Conservation (phyloP, 1,140 invertebrate species). For the Megalonaias nervosa region DNA sequence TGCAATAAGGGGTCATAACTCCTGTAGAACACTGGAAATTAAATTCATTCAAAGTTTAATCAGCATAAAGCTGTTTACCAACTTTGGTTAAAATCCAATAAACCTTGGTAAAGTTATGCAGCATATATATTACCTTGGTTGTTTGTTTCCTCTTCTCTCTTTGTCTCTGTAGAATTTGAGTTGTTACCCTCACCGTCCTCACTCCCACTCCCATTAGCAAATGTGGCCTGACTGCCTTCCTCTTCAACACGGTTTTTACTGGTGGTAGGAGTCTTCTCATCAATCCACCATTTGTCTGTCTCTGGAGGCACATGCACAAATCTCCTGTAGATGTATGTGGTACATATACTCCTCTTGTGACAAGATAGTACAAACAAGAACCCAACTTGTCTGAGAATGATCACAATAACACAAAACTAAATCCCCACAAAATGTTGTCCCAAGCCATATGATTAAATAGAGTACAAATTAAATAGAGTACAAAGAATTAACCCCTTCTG, state of each 20-base stretch:
- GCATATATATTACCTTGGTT: conserved; percentile 16
- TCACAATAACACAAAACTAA: background rate
- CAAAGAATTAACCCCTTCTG: background rate
- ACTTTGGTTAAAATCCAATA: too few species aligned
- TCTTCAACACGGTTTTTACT: conserved; percentile 44
- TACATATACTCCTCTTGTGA: too few species aligned
- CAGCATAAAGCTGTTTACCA: too few species aligned
- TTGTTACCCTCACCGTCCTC: conserved; percentile 21
- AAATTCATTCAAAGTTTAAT: too few species aligned
- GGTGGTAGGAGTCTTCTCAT: conserved; percentile 13
- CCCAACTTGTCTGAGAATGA: too few species aligned
- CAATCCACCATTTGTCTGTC: conserved; percentile 63
- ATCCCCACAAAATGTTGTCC: background rate
- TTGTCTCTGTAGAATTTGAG: conserved; percentile 11
- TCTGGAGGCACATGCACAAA: conserved; percentile 59
- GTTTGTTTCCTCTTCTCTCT: conserved; percentile 32
- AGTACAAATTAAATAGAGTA: background rate
- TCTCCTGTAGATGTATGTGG: conserved; percentile 37
- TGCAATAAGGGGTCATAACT: too few species aligned
- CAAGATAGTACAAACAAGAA: too few species aligned
- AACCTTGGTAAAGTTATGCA: too few species aligned
- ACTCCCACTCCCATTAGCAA: conserved; percentile 29
- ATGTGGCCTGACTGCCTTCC: conserved; percentile 44
- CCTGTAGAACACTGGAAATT: too few species aligned
- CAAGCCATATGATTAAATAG: background rate